Conservation (phyloP, 1,140 invertebrate species). For the Berghia stephanieae region DNA sequence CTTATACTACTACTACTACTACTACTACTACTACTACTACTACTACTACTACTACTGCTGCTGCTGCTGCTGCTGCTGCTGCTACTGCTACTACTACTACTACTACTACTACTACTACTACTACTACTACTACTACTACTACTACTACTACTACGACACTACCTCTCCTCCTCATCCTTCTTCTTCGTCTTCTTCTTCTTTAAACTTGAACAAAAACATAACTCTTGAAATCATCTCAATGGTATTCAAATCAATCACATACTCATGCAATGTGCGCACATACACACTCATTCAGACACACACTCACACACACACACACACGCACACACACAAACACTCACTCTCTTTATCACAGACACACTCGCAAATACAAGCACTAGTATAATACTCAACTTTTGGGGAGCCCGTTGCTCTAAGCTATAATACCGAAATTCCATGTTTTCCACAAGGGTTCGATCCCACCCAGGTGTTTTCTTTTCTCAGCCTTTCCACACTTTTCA, state of each 20-base stretch:
- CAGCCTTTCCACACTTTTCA: too few relatives aligned
- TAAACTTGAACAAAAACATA: too few relatives aligned
- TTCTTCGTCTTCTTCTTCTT: too few relatives aligned
- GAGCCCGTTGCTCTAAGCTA: background rate
- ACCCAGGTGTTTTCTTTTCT: too few relatives aligned
- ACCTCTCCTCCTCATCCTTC: too few relatives aligned
- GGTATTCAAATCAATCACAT: background rate
- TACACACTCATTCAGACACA: constrained; percentile 19
- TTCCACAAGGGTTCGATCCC: too few relatives aligned
- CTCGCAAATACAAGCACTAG: background rate
- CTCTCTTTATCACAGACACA: background rate
- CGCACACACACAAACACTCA: constrained; percentile 11
- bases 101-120: constrained; percentile 8
- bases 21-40: background rate
- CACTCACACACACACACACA: constrained; percentile 13
- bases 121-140: constrained; percentile 6
- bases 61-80: constrained; percentile 2
- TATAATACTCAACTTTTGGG: background rate
- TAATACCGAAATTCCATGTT: too few relatives aligned
- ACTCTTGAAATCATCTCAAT: too few relatives aligned
- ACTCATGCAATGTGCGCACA: too few relatives aligned
- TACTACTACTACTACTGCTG: constrained; percentile 10
- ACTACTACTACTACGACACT: too few relatives aligned
- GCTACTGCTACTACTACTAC: constrained; percentile 5
- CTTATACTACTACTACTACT: constrained; percentile 1